These are phyloP conservation scores for Platyrinchus mystaceus DNA, from an alignment of 2,797 vertebrate genomes.

Conservation along the genomic window DNA sequence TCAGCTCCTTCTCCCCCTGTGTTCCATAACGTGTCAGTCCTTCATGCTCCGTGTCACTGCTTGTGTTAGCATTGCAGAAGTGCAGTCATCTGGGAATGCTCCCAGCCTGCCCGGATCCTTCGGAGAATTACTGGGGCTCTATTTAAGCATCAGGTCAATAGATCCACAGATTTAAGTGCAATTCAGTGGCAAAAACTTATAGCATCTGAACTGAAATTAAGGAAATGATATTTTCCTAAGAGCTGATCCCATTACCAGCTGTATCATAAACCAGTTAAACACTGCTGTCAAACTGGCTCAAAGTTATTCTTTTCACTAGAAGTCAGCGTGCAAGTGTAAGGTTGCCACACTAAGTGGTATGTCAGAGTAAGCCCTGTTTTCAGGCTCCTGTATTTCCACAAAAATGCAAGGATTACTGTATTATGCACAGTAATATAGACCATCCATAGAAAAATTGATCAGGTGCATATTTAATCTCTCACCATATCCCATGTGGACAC, in stretches of 20 bases:
- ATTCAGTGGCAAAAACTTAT: neutral
- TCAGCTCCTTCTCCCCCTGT: neutral
- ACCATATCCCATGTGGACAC: neutral
- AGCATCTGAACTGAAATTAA: neutral
- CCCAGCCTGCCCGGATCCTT: neutral
- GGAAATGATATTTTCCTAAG: rapidly evolving
- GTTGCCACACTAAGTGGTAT: neutral
- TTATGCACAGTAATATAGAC: neutral
- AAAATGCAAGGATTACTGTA: rapidly evolving
- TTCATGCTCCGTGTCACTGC: neutral
- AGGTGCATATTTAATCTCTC: neutral
- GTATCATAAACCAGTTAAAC: neutral
- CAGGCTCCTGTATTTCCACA: neutral
- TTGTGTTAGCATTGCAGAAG: neutral
- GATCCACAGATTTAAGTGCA: rapidly evolving
- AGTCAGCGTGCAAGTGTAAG: neutral
- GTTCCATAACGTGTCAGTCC: neutral
- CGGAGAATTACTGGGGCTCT: neutral
- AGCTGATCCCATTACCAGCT: neutral
- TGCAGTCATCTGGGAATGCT: neutral
- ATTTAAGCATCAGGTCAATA: neutral
- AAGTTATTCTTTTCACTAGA: neutral
- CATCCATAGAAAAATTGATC: rapidly evolving
- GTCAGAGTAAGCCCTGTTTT: neutral
- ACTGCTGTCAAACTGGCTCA: neutral